Evolutionary conservation across 2,113 vertebrate species (phyloP), one percentile per base, ranked within the genome.

Genomic region (Heterotilapia buettikoferi): DNA sequence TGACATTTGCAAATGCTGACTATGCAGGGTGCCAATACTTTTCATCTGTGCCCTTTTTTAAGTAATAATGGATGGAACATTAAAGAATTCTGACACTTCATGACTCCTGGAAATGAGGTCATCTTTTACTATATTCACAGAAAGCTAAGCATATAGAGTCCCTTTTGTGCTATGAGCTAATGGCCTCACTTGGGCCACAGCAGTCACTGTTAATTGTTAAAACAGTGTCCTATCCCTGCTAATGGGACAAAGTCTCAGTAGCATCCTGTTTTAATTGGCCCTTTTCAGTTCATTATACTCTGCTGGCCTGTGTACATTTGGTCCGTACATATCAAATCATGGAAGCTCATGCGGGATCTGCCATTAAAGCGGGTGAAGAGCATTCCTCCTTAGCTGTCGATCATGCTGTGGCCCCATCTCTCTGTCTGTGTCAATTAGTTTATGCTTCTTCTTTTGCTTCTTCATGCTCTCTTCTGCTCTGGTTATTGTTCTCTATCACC

Each of bases 191-290:
- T 26, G 54, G 36, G 68, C 80, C 81, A 61, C n/a, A 90, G 85
- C 76, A 90, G 83, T 86, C 80, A 79, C 80, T 40, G 54, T 19
- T 88, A 83, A 89, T 87, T 90, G 83, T 76, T 63, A 73, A 85
- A 88, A 61, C 87, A 83, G 59, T 8, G 8, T 84, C 54, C 61
- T 47, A 12, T 84, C 85, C 33, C 52, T 76, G 63, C 73, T 88
- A 88, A 85, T 82, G 79, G 86, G 52, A 85, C 6, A 3, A 40
- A 21, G 52, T 82, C 83, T 88, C 89, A 85, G 56, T 68, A 26
- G 84, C 21, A 13, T 73, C 24, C 84, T 86, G 3, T 43, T 84
- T 82, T 87, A 91, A 91, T 88, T 86, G 76, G 80, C 73, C 84
- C 24, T 26, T 88, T 85, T 85, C 21, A 86, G 82, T 90, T 82